Conservation (phyloP, 2,797 vertebrate species). For the Diplodus sargus region DNA sequence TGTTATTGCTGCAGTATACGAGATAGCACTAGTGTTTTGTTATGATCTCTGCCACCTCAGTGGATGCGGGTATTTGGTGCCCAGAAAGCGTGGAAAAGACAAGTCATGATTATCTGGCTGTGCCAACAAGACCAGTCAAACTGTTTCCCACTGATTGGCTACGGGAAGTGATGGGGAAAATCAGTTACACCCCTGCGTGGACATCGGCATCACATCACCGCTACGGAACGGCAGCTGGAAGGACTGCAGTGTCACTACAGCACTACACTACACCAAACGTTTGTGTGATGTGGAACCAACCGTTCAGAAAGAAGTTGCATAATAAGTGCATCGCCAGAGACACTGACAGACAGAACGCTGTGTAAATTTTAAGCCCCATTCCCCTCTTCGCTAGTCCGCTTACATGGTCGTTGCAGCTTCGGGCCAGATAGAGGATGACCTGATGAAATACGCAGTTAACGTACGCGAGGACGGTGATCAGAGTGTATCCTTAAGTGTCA, state of each 20-base stretch:
- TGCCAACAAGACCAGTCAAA: constrained; percentile 16
- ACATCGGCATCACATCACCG: constrained; percentile 21
- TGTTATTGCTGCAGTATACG: not conserved
- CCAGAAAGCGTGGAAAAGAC: constrained; percentile 7
- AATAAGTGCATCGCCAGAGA: not conserved
- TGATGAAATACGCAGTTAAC: not conserved
- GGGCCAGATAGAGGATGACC: constrained; percentile 1
- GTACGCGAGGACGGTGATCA: not conserved
- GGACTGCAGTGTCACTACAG: constrained; percentile 13
- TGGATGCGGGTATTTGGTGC: constrained; percentile 1
- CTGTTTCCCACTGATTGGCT: constrained; percentile 22
- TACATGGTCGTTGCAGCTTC: constrained; percentile 4
- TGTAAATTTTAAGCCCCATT: not conserved
- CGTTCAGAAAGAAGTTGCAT: constrained; percentile 14
- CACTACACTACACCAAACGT: not conserved
- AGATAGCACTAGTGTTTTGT: constrained; percentile 4
- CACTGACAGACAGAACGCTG: constrained; percentile 5
- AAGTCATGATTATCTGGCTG: not conserved
- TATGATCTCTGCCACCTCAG: not conserved
- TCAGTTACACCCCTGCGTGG: constrained; percentile 5
- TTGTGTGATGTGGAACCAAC: not conserved
- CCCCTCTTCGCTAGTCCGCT: not conserved
- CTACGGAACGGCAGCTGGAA: constrained; percentile 20
- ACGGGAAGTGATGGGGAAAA: constrained; percentile 5
- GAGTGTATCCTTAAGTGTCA: not conserved